Base-by-base conservation (phyloP, 2,797 vertebrate genomes). In the Pseudotriccus pelzelni region DNA sequence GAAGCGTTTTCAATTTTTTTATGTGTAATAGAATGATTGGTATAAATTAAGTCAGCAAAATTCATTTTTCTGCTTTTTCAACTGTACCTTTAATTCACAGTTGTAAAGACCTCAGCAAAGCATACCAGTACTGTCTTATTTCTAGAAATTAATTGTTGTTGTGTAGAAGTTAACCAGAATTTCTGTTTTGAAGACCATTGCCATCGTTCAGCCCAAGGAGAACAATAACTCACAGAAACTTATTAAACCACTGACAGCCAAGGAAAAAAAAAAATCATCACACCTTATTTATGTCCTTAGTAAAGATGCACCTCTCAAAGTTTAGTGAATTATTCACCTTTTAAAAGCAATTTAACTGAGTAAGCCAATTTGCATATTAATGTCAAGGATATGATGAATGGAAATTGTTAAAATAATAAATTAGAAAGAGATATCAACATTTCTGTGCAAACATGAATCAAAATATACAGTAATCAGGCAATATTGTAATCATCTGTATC, bases 1-100 rank as follows among this genome's bases (percentile, higher is more conserved):
- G 3, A 68, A 52, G 67, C 23, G 39, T 68, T 62, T 72, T 62
- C 37, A 10, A 7, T 24, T 49, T 72, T 78, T 78, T 22, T 58
- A 53, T n/a, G 75, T 0, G 1, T 24, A 78, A 60, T 19, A 64
- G 15, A 70, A 77, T 32, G 7, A 27, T 10, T 5, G 0, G 9
- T 23, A 81, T n/a, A 68, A 84, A 77, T 80, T 39, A 50, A 73
- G n/a, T 37, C 44, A 66, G 27, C 6, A 89, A 84, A 66, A 73
- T 27, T 46, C 0, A 9, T 66, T 82, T 78, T 84, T 73, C 41
- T 82, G 14, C 16, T 76, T 70, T 87, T 75, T 41, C 47, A 73
- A 56, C 4, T 2, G 2, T 39, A 44, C 27, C 15, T 64, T 50
- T 62, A 78, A 89, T 82, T 68, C 53, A 52, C 27, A 53, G 19